Evolutionary conservation across 2,113 vertebrate genomes (phyloP).

Genomic region (Vidua chalybeata): DNA sequence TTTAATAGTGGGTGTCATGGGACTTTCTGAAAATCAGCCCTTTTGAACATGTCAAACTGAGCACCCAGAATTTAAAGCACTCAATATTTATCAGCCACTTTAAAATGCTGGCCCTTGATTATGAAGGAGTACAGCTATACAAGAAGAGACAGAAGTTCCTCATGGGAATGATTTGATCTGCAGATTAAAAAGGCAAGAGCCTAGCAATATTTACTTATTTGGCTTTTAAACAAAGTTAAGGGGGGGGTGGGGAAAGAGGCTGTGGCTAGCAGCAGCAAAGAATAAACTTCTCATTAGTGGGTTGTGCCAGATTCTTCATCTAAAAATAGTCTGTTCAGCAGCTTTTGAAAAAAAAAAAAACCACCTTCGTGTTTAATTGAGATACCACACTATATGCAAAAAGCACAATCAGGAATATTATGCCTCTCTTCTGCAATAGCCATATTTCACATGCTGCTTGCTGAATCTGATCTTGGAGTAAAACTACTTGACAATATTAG

Average conservation of each 20-base stretch:
- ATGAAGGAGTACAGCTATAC: neutral
- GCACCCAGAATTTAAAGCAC: neutral
- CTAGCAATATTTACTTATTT: slow-evolving; percentile 14
- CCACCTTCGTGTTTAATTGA: neutral
- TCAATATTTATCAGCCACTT: neutral
- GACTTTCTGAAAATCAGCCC: neutral
- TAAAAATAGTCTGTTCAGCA: slow-evolving; percentile 32
- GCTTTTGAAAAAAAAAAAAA: neutral
- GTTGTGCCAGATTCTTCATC: neutral
- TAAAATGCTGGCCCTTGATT: neutral
- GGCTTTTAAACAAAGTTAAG: neutral
- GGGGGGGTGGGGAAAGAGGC: neutral
- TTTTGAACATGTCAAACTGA: neutral
- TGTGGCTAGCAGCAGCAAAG: neutral
- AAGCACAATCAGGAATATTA: neutral
- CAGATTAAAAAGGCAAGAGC: slow-evolving; percentile 15
- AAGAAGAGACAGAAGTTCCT: neutral
- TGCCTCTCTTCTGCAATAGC: neutral
- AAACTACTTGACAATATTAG: neutral
- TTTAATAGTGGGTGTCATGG: neutral
- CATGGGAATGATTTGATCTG: slow-evolving; percentile 22
- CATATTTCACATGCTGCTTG: neutral
- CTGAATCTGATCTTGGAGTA: neutral
- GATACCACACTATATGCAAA: neutral
- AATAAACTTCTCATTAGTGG: slow-evolving; percentile 34